Percentiles rank a stretch among this genome's conserved stretches.
Evolutionary conservation across 2,888 invertebrate genomes (phyloP).

Genomic region (Melolontha melolontha): DNA sequence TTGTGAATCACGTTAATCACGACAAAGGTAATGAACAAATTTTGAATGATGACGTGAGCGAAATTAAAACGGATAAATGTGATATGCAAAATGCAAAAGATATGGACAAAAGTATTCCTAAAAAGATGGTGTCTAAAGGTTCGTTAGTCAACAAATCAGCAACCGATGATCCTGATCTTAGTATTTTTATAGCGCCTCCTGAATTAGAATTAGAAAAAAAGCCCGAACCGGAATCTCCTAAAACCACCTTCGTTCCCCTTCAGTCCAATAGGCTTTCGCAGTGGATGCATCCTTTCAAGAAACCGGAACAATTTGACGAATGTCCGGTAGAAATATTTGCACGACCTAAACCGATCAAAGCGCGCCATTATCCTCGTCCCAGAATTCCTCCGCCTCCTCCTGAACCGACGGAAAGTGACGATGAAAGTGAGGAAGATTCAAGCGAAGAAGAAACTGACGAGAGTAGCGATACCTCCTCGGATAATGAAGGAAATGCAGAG

Average conservation of each 20-base stretch:
- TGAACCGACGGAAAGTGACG: slow-evolving; percentile 52
- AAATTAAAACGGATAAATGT: neutral
- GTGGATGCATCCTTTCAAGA: slow-evolving; percentile 63
- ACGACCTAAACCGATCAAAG: slow-evolving; percentile 62
- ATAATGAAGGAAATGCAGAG: slow-evolving; percentile 64
- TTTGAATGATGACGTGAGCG: slow-evolving; percentile 29
- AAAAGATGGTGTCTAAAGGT: slow-evolving; percentile 59
- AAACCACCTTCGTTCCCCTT: slow-evolving; percentile 62
- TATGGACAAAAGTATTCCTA: slow-evolving; percentile 29
- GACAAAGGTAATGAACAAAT: neutral
- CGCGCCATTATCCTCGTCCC: slow-evolving; percentile 61
- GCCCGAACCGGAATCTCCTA: slow-evolving; percentile 61
- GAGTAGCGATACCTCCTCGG: slow-evolving; percentile 59
- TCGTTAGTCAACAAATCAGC: slow-evolving; percentile 61
- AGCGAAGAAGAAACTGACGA: slow-evolving; percentile 48
- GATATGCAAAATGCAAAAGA: neutral
- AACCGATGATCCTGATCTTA: slow-evolving; percentile 60
- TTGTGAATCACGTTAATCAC: neutral
- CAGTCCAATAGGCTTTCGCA: slow-evolving; percentile 62
- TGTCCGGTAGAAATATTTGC: slow-evolving; percentile 63
- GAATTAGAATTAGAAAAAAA: slow-evolving; percentile 59
- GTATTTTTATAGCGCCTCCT: slow-evolving; percentile 56
- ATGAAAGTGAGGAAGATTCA: slow-evolving; percentile 52
- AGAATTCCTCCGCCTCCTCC: slow-evolving; percentile 50
- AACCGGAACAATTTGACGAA: slow-evolving; percentile 62